A percentile compares a stretch with the other conserved stretches of the same genome.
Evolutionary conservation across 2,113 vertebrate genomes (phyloP).

Genomic region (Rhizomys pruinosus): DNA sequence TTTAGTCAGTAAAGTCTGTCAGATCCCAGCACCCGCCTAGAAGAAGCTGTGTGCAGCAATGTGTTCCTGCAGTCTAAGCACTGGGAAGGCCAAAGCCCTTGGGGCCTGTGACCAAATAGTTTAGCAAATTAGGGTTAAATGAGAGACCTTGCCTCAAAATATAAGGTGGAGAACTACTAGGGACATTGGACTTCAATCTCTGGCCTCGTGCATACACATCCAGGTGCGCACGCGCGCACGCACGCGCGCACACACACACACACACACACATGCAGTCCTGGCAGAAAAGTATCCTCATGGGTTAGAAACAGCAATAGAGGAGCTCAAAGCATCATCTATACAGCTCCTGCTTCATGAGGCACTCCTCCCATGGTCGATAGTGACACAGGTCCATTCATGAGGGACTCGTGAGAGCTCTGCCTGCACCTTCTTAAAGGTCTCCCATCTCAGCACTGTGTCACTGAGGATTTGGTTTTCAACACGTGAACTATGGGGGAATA

Average conservation of each 20-base stretch:
- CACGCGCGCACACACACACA: background rate
- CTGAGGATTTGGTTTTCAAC: too few species aligned
- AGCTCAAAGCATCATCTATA: too few species aligned
- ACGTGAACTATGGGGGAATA: too few species aligned
- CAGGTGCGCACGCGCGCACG: background rate
- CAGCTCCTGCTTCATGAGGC: background rate
- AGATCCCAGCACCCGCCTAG: background rate
- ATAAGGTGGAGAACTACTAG: background rate
- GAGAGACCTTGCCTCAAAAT: background rate
- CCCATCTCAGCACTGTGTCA: too few species aligned
- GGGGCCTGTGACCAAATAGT: background rate
- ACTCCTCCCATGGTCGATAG: background rate
- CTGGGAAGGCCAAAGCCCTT: too few species aligned
- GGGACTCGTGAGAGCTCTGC: background rate
- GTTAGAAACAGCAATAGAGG: background rate
- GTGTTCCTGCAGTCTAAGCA: background rate
- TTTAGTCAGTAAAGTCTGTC: background rate
- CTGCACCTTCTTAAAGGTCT: too few species aligned
- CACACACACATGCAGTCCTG: background rate
- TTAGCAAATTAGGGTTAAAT: background rate
- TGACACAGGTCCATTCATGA: too few species aligned
- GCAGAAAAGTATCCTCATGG: background rate
- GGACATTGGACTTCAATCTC: background rate
- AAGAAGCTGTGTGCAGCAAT: rapidly evolving
- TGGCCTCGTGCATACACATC: background rate